Percentiles rank a stretch among this genome's conserved stretches.
phyloP scores from a whole-genome alignment of 92 coral and sea anemone species.

The Zoanthus gigantus region DNA sequence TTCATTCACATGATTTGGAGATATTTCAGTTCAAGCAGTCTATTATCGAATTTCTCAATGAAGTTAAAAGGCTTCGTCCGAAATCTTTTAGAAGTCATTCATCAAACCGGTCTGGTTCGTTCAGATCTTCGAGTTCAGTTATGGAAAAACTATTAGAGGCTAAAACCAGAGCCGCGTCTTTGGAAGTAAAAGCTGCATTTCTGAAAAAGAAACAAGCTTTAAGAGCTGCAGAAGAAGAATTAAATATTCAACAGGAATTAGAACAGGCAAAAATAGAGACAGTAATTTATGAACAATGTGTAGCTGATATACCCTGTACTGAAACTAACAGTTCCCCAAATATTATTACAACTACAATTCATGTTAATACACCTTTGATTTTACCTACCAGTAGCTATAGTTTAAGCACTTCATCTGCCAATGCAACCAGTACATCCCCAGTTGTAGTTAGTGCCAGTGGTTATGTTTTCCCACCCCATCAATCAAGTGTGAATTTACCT shows the following conservation, averaged over 20 bases:
- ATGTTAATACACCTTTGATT: not conserved
- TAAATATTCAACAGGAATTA: conserved; percentile 60
- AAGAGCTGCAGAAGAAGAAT: conserved; percentile 63
- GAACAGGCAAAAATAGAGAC: conserved; percentile 75
- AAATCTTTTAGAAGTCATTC: conserved; percentile 2
- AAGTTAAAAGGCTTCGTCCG: not conserved
- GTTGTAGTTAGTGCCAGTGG: not conserved
- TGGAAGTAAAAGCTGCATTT: conserved; percentile 57
- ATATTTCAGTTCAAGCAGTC: conserved; percentile 7
- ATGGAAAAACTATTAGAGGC: conserved; percentile 56
- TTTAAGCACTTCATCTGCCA: not conserved
- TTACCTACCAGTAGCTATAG: not conserved
- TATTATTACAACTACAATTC: not conserved
- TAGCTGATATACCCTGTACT: conserved; percentile 20
- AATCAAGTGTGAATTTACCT: not conserved
- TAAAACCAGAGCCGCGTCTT: conserved; percentile 57
- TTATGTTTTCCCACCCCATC: not conserved
- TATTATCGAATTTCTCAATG: conserved; percentile 14
- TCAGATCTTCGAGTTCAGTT: conserved; percentile 44
- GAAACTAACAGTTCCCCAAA: conserved; percentile 16
- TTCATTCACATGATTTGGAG: conserved; percentile 1
- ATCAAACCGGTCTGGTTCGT: not conserved
- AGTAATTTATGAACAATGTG: conserved; percentile 64
- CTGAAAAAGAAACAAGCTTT: conserved; percentile 62
- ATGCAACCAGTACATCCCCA: not conserved